Conservation (phyloP, 2,113 vertebrate genomes). For the Pseudorasbora parva region DNA sequence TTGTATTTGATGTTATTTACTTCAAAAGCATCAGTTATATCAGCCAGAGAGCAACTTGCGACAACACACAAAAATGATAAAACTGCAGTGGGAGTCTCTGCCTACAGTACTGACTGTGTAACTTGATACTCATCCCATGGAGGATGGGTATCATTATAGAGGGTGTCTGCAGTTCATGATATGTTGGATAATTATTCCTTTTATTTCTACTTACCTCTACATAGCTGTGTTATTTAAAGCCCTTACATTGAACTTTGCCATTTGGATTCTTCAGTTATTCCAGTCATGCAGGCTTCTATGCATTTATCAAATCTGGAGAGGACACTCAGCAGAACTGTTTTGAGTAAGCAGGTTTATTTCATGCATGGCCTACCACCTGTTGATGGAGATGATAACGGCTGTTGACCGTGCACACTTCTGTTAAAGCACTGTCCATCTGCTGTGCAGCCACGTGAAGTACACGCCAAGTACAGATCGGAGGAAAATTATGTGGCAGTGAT, state of each 20-base stretch:
- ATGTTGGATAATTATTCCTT: not conserved
- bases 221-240: not conserved
- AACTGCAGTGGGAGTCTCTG: not conserved
- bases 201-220: constrained; percentile 2
- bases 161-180: not conserved
- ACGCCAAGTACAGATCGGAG: not conserved
- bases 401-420: constrained; percentile 22
- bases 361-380: not conserved
- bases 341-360: constrained; percentile 7
- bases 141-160: not conserved
- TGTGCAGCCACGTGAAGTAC: constrained; percentile 3
- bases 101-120: constrained; percentile 8
- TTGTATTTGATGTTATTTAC: too few relatives aligned
- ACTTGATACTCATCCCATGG: not conserved
- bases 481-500: not conserved
- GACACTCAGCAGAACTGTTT: constrained; percentile 24
- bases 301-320: constrained; percentile 10
- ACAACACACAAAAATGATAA: not conserved
- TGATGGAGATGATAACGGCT: constrained; percentile 23
- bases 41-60: too few relatives aligned
- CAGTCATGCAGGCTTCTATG: not conserved
- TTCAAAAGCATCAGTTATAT: too few relatives aligned
- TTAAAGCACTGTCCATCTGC: constrained; percentile 24
- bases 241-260: not conserved
- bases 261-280: constrained; percentile 1